Base-by-base conservation (phyloP, 1,140 invertebrate species). In the Anoplolepis gracilipes region DNA sequence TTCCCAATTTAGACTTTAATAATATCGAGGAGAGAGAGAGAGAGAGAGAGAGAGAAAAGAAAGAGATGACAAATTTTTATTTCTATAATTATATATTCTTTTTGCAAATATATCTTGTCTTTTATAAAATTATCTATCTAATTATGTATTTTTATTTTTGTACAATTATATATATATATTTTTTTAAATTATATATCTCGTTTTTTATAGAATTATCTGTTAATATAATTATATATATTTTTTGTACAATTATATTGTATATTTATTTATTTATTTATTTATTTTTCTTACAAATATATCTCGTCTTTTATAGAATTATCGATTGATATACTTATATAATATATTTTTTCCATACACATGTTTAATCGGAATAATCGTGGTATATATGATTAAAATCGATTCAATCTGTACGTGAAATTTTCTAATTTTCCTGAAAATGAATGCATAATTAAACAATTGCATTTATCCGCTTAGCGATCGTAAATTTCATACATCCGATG, bases 371-470 rank as follows among this genome's bases (percentile, higher is more conserved):
- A 30, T 30, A 8, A 28, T 61, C 16, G 36, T 33, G 11, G 11
- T 49, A 42, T 42, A 49, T 1, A 42, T 62, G 62, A 76, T 62
- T 76, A 6, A n/a, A 62, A 76, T 76, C 33, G 19, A 16, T 46
- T 30, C 10, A 46, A 64, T 77, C 36, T n/a, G 19, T n/a, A 30
- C 16, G n/a, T 59, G 46, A 49, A 64, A 77, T 46, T 64, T 62
- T 25, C 16, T 64, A 49, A 65, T 49, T 7, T 0, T 33, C 36
- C 42, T n/a, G 39, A 6, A 39, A 7, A 7, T 53, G 42, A 67
- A 67, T 5, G n/a, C 53, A 33, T 22, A 67, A 67, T 78, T 53
- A 49, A 64, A 78, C 75, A 49, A 36, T 67, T 13, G 5, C 30
- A 8, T 25, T 53, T 64, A 77, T 49, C 25, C 25, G 19, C 4